These are phyloP conservation scores for Cloeon dipterum DNA, from an alignment of 2,888 invertebrate genomes.

Conservation along the genomic window DNA sequence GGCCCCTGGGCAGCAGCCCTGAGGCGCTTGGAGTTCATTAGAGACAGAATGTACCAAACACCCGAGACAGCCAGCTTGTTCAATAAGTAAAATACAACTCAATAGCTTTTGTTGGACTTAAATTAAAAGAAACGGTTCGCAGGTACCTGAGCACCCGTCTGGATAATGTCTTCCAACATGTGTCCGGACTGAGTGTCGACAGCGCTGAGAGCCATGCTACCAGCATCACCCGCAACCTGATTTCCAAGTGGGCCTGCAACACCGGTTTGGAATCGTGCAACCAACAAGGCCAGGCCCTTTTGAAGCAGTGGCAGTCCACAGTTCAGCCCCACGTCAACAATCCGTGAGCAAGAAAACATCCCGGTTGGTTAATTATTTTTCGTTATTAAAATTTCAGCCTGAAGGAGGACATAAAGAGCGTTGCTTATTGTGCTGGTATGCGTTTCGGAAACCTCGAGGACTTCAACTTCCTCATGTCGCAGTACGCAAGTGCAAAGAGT, in stretches of 20 bases:
- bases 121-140: too few relatives aligned
- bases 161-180: background rate
- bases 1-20: slow-evolving; percentile 21
- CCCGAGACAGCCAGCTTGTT: background rate
- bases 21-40: slow-evolving; percentile 7
- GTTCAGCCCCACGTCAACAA: background rate
- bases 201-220: background rate
- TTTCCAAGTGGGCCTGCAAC: background rate
- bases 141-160: background rate
- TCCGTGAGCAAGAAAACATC: background rate
- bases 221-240: background rate
- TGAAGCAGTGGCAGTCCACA: background rate
- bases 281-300: background rate
- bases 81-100: background rate
- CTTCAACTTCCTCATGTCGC: background rate
- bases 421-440: background rate
- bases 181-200: background rate
- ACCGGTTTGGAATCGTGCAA: background rate
- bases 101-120: too few relatives aligned
- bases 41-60: background rate
- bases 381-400: too few relatives aligned
- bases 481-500: background rate
- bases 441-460: background rate
- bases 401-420: too few relatives aligned
- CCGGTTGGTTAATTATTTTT: too few relatives aligned